Percentiles rank a stretch among this genome's conserved stretches.
phyloP scores from a whole-genome alignment of 2,888 invertebrate species.

The Drosophila hamatofila region DNA sequence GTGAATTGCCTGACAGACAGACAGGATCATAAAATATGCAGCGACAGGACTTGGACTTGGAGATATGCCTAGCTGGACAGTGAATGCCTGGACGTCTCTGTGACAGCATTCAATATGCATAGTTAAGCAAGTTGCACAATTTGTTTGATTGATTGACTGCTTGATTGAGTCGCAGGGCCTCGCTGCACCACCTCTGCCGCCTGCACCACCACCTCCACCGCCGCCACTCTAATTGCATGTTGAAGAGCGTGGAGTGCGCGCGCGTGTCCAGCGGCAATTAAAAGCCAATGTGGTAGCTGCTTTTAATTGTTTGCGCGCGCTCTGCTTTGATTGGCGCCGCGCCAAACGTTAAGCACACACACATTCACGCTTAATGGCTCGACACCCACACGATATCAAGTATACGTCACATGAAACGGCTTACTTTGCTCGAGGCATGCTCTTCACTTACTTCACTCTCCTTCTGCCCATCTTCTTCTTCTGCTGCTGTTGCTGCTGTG shows the following conservation, averaged over 20 bases:
- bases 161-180: slow-evolving; percentile 50
- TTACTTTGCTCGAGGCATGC: slow-evolving; percentile 18
- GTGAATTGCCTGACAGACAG: slow-evolving; percentile 40
- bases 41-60: slow-evolving; percentile 11
- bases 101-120: slow-evolving; percentile 75
- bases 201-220: no score
- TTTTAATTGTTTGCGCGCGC: slow-evolving; percentile 73
- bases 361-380: slow-evolving; percentile 65
- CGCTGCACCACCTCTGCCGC: no score
- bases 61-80: neutral
- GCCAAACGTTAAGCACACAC: slow-evolving; percentile 55
- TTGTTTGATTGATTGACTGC: slow-evolving; percentile 74
- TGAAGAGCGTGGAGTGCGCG: slow-evolving; percentile 13
- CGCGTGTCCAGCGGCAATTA: slow-evolving; percentile 76
- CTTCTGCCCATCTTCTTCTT: no score
- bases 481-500: neutral
- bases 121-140: slow-evolving; percentile 68
- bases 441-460: neutral
- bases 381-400: slow-evolving; percentile 46
- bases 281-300: slow-evolving; percentile 58
- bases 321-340: slow-evolving; percentile 66
- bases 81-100: slow-evolving; percentile 10
- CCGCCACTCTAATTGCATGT: slow-evolving; percentile 21
- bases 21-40: slow-evolving; percentile 68
- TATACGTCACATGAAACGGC: slow-evolving; percentile 24